Conservation (phyloP, 1,140 invertebrate genomes). For the Drosophila ogumai region DNA sequence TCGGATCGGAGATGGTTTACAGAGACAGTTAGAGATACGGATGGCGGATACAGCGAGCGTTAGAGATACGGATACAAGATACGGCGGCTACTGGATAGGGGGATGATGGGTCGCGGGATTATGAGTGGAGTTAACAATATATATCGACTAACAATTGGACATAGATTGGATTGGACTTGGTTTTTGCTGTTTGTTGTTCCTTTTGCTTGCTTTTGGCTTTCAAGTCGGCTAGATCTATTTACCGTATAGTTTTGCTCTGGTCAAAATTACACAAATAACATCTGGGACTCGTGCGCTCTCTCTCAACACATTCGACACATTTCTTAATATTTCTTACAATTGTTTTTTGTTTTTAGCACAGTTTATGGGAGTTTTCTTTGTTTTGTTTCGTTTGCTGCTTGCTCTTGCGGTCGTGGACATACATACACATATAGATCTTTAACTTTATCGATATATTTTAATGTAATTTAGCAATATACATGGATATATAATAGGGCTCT, state of each 20-base stretch:
- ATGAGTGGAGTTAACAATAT: conserved; percentile 29
- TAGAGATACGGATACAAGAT: conserved; percentile 32
- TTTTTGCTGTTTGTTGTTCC: conserved; percentile 28
- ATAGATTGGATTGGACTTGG: conserved; percentile 21
- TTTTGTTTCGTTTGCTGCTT: conserved; percentile 42
- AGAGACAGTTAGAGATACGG: conserved; percentile 47
- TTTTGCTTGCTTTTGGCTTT: conserved; percentile 26
- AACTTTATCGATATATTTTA: conserved; percentile 39
- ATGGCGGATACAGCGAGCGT: conserved; percentile 36
- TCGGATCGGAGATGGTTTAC: conserved; percentile 49
- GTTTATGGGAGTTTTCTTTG: conserved; percentile 75
- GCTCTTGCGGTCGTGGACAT: conserved; percentile 30
- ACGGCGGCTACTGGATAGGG: conserved; percentile 2
- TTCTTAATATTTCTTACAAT: conserved; percentile 41
- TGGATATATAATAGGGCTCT: conserved; percentile 38
- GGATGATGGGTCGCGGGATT: conserved; percentile 10
- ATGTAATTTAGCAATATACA: conserved; percentile 48
- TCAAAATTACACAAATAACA: conserved; percentile 81
- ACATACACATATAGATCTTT: conserved; percentile 30
- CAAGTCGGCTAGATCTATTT: conserved; percentile 61
- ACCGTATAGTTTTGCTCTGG: conserved; percentile 74
- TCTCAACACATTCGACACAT: conserved; percentile 43
- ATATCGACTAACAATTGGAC: conserved; percentile 16
- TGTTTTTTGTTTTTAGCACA: conserved; percentile 65
- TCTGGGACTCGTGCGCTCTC: conserved; percentile 45